These are phyloP conservation scores for Megalopta genalis DNA, from an alignment of 1,140 invertebrate genomes.

Conservation along the genomic window DNA sequence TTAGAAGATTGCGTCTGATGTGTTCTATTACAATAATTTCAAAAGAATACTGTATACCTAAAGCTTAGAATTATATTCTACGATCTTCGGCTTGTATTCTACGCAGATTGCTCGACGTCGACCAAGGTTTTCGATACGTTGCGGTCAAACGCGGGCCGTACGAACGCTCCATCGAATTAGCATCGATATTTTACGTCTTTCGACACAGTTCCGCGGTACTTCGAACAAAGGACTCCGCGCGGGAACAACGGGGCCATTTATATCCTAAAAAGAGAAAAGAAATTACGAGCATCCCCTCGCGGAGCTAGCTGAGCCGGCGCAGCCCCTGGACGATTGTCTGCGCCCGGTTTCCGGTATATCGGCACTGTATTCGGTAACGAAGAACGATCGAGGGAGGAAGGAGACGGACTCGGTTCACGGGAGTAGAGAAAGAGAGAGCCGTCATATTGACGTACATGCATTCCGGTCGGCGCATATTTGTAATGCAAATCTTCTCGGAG, in stretches of 20 bases:
- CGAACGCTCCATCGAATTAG: not conserved
- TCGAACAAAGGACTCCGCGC: not conserved
- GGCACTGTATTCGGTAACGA: conserved; percentile 31
- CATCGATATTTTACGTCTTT: not conserved
- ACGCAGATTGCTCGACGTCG: too few relatives aligned
- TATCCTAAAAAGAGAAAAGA: not conserved
- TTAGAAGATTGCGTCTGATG: too few relatives aligned
- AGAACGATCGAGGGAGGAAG: conserved; percentile 22
- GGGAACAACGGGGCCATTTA: not conserved
- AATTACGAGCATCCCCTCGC: not conserved
- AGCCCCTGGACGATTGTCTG: conserved; percentile 28
- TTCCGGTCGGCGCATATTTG: conserved; percentile 68
- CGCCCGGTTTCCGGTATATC: conserved; percentile 30
- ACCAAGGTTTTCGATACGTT: too few relatives aligned
- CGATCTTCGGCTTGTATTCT: too few relatives aligned
- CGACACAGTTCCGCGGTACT: conserved; percentile 12
- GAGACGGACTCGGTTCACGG: not conserved
- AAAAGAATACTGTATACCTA: too few relatives aligned
- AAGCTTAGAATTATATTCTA: too few relatives aligned
- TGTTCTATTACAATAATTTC: too few relatives aligned
- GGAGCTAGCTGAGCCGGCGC: not conserved
- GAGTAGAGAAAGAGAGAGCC: conserved; percentile 26
- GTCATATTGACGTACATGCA: conserved; percentile 72
- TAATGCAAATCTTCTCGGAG: conserved; percentile 72
- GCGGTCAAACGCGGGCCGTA: too few relatives aligned